Evolutionary conservation across 2,797 vertebrate genomes (phyloP).

Genomic region (Centropyge bicolor): DNA sequence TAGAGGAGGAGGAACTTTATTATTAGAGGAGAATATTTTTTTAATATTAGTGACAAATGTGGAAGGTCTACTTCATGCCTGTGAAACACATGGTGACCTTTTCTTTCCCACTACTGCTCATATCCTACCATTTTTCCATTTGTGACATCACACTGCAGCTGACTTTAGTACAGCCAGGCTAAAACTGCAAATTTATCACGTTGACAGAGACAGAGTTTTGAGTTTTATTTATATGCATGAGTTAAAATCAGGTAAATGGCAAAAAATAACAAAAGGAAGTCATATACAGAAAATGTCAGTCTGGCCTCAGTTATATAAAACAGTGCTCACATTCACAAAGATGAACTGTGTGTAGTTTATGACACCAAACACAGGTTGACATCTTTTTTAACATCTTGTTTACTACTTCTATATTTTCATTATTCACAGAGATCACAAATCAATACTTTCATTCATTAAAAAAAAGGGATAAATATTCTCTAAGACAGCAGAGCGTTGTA

Average conservation of each 20-base stretch:
- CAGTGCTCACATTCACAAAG: neutral
- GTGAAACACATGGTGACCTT: neutral
- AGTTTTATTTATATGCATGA: neutral
- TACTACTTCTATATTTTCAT: no score
- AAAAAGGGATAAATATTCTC: neutral
- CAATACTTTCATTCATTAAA: neutral
- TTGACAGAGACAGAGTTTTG: neutral
- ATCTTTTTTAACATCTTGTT: neutral
- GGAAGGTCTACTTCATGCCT: neutral
- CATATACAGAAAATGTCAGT: neutral
- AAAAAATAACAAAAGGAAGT: neutral
- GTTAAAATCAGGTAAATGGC: neutral
- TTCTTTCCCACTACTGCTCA: neutral
- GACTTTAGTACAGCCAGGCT: neutral
- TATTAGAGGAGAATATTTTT: neutral
- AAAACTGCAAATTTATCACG: neutral
- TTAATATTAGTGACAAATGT: slow-evolving; percentile 21
- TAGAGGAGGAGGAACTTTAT: no score
- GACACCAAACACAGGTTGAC: no score
- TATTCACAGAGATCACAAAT: neutral
- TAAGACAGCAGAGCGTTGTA: neutral
- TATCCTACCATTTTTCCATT: neutral
- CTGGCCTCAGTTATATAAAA: no score
- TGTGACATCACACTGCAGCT: neutral
- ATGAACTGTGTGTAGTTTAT: neutral